phyloP scores from a whole-genome alignment of 1,140 invertebrate genomes.

The Drosophila parabipectinata region DNA sequence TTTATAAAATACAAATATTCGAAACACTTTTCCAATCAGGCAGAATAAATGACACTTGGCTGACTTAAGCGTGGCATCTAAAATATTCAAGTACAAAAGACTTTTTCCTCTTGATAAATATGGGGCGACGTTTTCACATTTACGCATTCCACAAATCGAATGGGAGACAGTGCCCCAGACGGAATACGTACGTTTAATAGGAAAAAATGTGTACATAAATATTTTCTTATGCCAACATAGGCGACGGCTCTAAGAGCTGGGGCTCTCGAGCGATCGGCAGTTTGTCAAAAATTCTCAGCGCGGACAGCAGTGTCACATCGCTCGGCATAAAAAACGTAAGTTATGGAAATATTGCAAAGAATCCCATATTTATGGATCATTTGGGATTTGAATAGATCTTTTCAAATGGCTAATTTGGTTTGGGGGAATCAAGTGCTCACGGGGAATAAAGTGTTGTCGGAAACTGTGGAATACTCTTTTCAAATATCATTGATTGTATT shows the following conservation, averaged over 20 bases:
- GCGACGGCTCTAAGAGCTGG: slow-evolving; percentile 38
- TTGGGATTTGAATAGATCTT: slow-evolving; percentile 66
- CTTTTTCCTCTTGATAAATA: slow-evolving; percentile 30
- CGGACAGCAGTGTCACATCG: slow-evolving; percentile 60
- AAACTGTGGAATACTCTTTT: slow-evolving; percentile 46
- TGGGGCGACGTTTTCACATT: slow-evolving; percentile 41
- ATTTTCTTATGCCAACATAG: slow-evolving; percentile 39
- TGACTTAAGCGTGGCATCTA: slow-evolving; percentile 9
- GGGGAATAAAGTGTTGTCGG: background rate
- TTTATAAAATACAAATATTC: slow-evolving; percentile 2
- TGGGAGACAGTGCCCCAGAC: slow-evolving; percentile 26
- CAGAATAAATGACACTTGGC: slow-evolving; percentile 42
- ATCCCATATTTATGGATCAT: slow-evolving; percentile 66
- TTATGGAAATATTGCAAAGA: slow-evolving; percentile 68
- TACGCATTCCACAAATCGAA: slow-evolving; percentile 46
- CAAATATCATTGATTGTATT: slow-evolving; percentile 11
- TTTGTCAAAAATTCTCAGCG: slow-evolving; percentile 74
- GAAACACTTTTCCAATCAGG: slow-evolving; percentile 29
- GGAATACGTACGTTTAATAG: slow-evolving; percentile 16
- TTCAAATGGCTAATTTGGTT: slow-evolving; percentile 68
- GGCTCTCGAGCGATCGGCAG: slow-evolving; percentile 59
- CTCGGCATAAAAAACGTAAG: slow-evolving; percentile 56
- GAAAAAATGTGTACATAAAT: slow-evolving; percentile 28
- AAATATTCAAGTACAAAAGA: slow-evolving; percentile 27
- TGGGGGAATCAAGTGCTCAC: slow-evolving; percentile 20